phyloP scores from a whole-genome alignment of 2,888 invertebrate genomes.

The Ormyrus rosae region DNA sequence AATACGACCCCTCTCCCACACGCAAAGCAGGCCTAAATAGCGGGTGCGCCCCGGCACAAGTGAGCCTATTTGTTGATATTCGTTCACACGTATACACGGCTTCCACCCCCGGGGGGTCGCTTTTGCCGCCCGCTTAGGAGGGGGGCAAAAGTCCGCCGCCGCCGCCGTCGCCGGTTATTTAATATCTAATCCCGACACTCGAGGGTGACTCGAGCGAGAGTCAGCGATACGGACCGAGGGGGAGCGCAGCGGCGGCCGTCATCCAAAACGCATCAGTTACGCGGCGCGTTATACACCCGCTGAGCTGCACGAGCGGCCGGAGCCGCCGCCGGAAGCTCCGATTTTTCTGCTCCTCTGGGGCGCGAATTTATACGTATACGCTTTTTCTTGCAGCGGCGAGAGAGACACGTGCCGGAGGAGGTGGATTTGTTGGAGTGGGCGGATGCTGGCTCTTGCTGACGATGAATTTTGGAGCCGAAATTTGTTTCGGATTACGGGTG shows the following conservation, averaged over 20 bases:
- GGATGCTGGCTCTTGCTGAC: no score
- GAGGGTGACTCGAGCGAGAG: slow-evolving; percentile 65
- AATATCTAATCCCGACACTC: slow-evolving; percentile 73
- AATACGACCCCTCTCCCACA: no score
- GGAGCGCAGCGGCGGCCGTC: slow-evolving; percentile 10
- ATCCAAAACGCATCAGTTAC: slow-evolving; percentile 34
- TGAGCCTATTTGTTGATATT: slow-evolving; percentile 53
- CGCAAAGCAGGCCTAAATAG: slow-evolving; percentile 21
- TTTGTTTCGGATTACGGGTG: no score
- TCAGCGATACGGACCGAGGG: slow-evolving; percentile 65
- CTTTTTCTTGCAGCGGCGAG: not conserved
- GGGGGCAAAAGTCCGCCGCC: slow-evolving; percentile 38
- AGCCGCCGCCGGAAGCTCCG: slow-evolving; percentile 5
- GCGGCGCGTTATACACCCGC: slow-evolving; percentile 1
- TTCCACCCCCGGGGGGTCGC: slow-evolving; percentile 11
- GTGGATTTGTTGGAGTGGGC: not conserved
- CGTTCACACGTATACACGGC: slow-evolving; percentile 47
- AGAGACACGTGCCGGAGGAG: not conserved
- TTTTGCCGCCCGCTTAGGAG: not conserved
- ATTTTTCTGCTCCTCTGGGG: not conserved
- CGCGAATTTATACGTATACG: not conserved
- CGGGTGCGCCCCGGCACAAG: slow-evolving; percentile 26
- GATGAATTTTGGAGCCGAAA: no score
- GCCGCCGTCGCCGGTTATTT: slow-evolving; percentile 71
- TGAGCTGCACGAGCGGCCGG: not conserved